Evolutionary conservation across 2,113 vertebrate genomes (phyloP).

Genomic region (Oryzias celebensis): DNA sequence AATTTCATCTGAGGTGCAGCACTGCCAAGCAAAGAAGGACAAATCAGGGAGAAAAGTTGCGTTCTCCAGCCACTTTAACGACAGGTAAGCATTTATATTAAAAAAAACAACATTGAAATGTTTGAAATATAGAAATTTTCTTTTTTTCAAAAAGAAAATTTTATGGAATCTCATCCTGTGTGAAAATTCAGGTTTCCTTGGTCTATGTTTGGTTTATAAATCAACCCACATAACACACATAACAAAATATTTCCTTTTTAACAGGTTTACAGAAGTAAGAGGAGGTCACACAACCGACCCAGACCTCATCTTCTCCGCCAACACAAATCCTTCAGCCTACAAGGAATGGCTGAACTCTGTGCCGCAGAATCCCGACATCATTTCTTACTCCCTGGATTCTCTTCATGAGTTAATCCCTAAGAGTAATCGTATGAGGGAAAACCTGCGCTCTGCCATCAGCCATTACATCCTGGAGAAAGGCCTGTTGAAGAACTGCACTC

Average conservation of each 20-base stretch:
- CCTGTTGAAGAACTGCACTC: conserved; percentile 73
- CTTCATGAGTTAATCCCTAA: conserved; percentile 76
- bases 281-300: conserved; percentile 73
- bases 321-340: conserved; percentile 71
- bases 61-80: conserved; percentile 78
- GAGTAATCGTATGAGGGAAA: conserved; percentile 11
- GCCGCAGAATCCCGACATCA: conserved; percentile 65
- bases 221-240: too few species aligned
- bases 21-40: conserved; percentile 66
- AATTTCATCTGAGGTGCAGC: conserved; percentile 13
- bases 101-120: too few species aligned
- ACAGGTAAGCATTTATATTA: conserved; percentile 63
- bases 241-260: too few species aligned
- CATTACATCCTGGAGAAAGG: conserved; percentile 77
- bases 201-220: too few species aligned
- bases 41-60: conserved; percentile 49
- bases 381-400: conserved; percentile 79
- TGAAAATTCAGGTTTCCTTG: too few species aligned
- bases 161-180: too few species aligned
- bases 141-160: too few species aligned
- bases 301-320: conserved; percentile 81
- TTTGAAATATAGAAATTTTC: too few species aligned
- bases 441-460: conserved; percentile 74
- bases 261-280: conserved; percentile 72
- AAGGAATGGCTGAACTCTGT: conserved; percentile 78